Evolutionary conservation across 1,140 invertebrate genomes (phyloP), one percentile per base, ranked within the genome.

Genomic region (Hesperophylax magnus): DNA sequence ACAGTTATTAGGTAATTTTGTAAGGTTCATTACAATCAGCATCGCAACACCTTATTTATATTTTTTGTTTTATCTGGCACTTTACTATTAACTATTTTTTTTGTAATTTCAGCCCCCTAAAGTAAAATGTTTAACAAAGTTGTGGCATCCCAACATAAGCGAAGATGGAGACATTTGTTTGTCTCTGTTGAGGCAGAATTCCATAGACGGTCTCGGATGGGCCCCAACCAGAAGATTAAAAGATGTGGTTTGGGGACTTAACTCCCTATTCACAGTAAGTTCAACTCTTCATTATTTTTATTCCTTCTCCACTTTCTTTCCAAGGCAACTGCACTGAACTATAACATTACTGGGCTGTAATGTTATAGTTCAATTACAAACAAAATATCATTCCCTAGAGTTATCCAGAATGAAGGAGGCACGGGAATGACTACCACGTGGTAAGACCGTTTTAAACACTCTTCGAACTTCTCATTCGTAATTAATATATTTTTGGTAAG

Each of bases 131-230:
- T 86, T 93, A 80, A 99, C 97, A 58, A 94, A 94, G 87, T 89
- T 98, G 18, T 99, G 97, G 97, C 98, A 99, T 92, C 97, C 98
- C 58, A 99, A 99, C 88, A 99, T 99, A 79, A 97, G 93, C 87
- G 96, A 97, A 88, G 95, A 96, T 85, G 98, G 98, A n/a, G 96
- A 97, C 85, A 96, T 99, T 58, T 99, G 98, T 89, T 88, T 99
- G 53, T 98, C 97, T 82, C 90, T 99, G 47, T 89, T 99, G 58
- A 90, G 98, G 83, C 94, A 97, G 88, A 98, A 95, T 86, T 98
- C 97, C 79, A 94, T 98, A 85, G 98, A 99, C 91, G 96, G 96
- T 81, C 92, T 97, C 86, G 97, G 97, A 24, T 99, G 97, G 97
- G 96, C 97, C 31, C 97, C 97, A 1, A 98, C 97, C 17, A 91